phyloP scores from a whole-genome alignment of 2,113 vertebrate species.

The Pangasianodon hypophthalmus region DNA sequence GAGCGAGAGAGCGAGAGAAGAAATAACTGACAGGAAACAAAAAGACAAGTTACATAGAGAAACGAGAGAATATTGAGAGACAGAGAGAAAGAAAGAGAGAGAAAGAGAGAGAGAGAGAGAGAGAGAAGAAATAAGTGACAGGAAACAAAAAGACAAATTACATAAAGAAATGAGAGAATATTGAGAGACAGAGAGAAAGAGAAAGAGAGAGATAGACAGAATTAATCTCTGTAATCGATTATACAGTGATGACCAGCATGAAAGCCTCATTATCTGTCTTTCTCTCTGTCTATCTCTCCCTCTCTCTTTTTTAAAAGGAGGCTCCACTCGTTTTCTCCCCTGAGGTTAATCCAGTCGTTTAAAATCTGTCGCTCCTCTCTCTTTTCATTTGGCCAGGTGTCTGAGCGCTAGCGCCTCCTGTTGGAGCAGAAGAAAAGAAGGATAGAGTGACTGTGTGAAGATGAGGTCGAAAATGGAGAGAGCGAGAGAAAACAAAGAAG shows the following conservation, averaged over 20 bases:
- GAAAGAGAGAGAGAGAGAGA: too few species aligned
- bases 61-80: conserved; percentile 56
- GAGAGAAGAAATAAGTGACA: neutral
- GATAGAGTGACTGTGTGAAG: neutral
- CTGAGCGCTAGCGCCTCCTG: conserved; percentile 18
- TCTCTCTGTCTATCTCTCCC: conserved; percentile 60
- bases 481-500: neutral
- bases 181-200: conserved; percentile 4
- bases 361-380: neutral
- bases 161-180: conserved; percentile 58
- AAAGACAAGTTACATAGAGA: neutral
- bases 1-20: neutral
- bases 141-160: neutral
- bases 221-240: conserved; percentile 11
- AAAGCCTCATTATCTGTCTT: conserved; percentile 68
- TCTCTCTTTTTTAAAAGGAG: conserved; percentile 61
- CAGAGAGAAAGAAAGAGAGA: conserved; percentile 20
- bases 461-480: neutral
- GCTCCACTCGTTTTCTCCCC: conserved; percentile 38
- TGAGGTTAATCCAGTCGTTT: neutral
- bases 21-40: neutral
- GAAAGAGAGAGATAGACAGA: neutral
- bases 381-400: neutral
- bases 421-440: neutral
- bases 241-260: conserved; percentile 58